phyloP scores from a whole-genome alignment of 2,113 vertebrate genomes.

The Tinamus guttatus region DNA sequence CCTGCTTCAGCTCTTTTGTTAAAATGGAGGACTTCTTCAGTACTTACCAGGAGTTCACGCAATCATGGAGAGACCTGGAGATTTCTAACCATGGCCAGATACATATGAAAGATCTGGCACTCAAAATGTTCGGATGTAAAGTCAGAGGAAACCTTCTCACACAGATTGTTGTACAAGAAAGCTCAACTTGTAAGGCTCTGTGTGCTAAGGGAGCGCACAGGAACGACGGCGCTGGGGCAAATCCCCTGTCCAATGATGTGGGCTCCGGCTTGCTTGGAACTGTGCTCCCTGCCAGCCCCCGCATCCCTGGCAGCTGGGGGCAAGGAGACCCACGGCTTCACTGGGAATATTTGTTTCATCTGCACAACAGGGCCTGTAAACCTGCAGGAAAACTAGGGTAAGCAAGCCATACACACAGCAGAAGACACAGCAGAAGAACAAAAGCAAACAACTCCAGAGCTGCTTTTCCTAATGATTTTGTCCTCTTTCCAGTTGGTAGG shows the following conservation, averaged over 20 bases:
- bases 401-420: background rate
- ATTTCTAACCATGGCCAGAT: background rate
- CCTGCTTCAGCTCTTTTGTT: background rate
- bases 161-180: background rate
- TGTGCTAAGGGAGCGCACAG: background rate
- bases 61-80: background rate
- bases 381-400: background rate
- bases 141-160: background rate
- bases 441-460: background rate
- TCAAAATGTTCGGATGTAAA: background rate
- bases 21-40: background rate
- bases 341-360: background rate
- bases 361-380: fast-evolving
- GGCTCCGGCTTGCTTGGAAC: background rate
- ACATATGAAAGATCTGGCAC: background rate
- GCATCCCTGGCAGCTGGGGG: fast-evolving
- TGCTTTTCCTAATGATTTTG: background rate
- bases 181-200: background rate
- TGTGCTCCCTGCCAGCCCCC: background rate
- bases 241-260: background rate
- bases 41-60: background rate
- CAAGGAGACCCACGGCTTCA: background rate
- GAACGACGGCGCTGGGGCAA: background rate
- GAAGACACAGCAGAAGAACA: background rate
- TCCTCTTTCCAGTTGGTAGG: background rate